Conservation (phyloP, 2,888 invertebrate species). For the Marasmarcha lunaedactyla region DNA sequence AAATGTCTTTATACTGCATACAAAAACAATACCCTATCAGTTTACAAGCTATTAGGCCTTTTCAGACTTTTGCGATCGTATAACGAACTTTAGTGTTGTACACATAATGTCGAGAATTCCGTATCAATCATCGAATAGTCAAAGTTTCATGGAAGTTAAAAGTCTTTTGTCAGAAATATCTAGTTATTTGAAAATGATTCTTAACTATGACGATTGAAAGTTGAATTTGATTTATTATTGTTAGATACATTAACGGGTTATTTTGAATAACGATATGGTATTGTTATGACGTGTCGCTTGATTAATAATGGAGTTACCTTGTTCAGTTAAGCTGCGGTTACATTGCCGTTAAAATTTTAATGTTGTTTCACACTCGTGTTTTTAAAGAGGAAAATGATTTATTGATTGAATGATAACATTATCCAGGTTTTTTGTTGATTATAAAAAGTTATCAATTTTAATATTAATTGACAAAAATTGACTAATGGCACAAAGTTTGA, state of each 20-base stretch:
- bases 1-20: conserved; percentile 57
- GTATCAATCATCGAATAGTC: conserved; percentile 2
- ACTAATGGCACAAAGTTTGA: no score
- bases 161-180: no score
- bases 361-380: no score
- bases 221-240: not conserved
- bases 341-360: no score
- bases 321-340: conserved; percentile 23
- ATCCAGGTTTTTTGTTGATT: no score
- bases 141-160: no score
- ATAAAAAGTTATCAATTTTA: no score
- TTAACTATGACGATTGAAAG: no score
- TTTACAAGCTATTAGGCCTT: conserved; percentile 42
- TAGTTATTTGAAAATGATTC: no score
- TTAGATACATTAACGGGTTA: conserved; percentile 37
- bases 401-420: no score
- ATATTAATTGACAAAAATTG: no score
- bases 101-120: conserved; percentile 20
- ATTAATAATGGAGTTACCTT: conserved; percentile 64
- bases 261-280: conserved; percentile 62
- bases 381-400: no score
- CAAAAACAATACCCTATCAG: conserved; percentile 59
- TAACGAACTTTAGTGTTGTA: conserved; percentile 10
- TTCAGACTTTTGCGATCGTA: conserved; percentile 12
- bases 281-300: conserved; percentile 65